Percentiles rank a stretch among this genome's conserved stretches.
These are phyloP conservation scores for Pogonocichla stellata DNA, from an alignment of 2,113 vertebrate species.

Conservation along the genomic window DNA sequence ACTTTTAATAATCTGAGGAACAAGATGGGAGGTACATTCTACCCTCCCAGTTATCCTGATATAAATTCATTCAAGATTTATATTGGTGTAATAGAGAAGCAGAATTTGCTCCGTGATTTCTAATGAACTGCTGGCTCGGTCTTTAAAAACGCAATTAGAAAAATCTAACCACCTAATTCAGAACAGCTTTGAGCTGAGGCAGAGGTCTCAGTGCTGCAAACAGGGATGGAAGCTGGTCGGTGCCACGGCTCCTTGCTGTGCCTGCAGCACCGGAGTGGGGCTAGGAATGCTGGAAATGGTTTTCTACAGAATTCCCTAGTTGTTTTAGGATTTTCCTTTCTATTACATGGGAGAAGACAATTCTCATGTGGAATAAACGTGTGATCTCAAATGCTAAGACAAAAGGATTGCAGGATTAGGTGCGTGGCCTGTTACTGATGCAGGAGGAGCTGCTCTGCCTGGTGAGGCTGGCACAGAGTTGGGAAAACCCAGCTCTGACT, in stretches of 20 bases:
- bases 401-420: conserved; percentile 17
- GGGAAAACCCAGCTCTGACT: neutral
- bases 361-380: neutral
- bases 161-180: conserved; percentile 60
- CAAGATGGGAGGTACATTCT: conserved; percentile 50
- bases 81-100: conserved; percentile 62
- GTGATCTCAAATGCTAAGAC: neutral
- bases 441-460: neutral
- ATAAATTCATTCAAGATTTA: conserved; percentile 64
- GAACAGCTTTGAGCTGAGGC: conserved; percentile 48
- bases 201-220: conserved; percentile 26
- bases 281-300: neutral
- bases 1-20: conserved; percentile 55
- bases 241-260: neutral
- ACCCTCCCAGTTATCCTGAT: conserved; percentile 36
- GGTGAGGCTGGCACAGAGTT: neutral
- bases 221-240: neutral
- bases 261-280: neutral
- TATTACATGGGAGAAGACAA: neutral
- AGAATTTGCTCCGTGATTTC: conserved; percentile 49
- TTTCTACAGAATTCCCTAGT: neutral
- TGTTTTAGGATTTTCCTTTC: conserved; percentile 2
- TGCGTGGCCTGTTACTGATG: neutral
- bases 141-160: conserved; percentile 61
- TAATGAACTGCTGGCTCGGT: conserved; percentile 60